phyloP scores from a whole-genome alignment of 1,140 invertebrate genomes.

The Amyelois transitella region DNA sequence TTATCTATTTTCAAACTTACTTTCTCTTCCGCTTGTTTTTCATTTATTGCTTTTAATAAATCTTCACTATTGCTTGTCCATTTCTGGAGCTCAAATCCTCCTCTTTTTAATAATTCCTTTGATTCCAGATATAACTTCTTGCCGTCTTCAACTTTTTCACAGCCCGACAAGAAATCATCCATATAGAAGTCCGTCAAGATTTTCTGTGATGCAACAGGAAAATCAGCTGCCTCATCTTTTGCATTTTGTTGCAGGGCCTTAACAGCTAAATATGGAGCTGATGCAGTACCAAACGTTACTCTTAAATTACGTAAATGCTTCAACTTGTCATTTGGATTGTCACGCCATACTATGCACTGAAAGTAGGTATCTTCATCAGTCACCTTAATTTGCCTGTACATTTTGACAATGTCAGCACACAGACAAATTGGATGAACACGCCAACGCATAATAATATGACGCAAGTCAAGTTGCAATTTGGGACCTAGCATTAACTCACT shows the following conservation, averaged over 20 bases:
- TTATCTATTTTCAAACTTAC: conserved; percentile 9
- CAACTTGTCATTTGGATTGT: neutral
- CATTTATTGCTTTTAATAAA: conserved; percentile 1
- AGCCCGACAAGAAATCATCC: conserved; percentile 38
- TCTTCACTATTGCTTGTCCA: conserved; percentile 20
- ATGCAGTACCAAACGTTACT: conserved; percentile 41
- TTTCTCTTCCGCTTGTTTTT: neutral
- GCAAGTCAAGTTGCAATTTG: conserved; percentile 48
- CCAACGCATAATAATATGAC: conserved; percentile 51
- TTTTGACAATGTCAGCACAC: conserved; percentile 52
- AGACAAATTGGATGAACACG: conserved; percentile 38
- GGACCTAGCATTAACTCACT: conserved; percentile 34
- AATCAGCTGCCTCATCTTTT: conserved; percentile 22
- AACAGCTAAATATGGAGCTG: conserved; percentile 32
- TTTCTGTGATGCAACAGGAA: conserved; percentile 15
- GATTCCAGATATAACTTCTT: neutral
- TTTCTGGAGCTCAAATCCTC: conserved; percentile 27
- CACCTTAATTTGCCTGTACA: conserved; percentile 45
- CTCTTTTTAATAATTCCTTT: conserved; percentile 10
- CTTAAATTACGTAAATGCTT: conserved; percentile 17
- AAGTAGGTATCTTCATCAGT: conserved; percentile 26
- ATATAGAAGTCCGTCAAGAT: conserved; percentile 31
- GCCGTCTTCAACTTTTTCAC: conserved; percentile 14
- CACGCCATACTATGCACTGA: conserved; percentile 46
- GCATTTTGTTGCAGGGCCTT: conserved; percentile 37